phyloP scores from a whole-genome alignment of 2,888 invertebrate species.

The Eupithecia inturbata region DNA sequence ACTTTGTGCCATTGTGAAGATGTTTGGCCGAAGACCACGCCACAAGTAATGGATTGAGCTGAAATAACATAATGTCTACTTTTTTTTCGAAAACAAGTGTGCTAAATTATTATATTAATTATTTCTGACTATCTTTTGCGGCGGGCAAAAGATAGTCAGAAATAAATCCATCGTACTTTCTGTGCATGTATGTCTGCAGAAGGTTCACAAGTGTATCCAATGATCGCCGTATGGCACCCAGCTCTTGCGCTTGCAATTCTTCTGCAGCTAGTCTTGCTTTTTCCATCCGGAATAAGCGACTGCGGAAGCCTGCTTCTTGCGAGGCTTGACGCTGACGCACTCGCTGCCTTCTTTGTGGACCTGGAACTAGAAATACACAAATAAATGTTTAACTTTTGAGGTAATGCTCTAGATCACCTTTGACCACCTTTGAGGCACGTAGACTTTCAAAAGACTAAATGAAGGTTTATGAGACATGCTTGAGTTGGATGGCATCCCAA shows the following conservation, averaged over 20 bases:
- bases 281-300: conserved; percentile 2
- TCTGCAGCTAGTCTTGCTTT: not conserved
- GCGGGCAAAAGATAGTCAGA: not conserved
- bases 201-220: not conserved
- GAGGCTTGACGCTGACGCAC: not conserved
- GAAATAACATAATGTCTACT: not conserved
- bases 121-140: too few species aligned
- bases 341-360: conserved; percentile 4
- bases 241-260: not conserved
- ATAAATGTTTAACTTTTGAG: not conserved
- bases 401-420: too few species aligned
- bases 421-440: too few species aligned
- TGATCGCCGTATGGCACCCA: not conserved
- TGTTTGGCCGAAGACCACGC: not conserved
- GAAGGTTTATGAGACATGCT: too few species aligned
- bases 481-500: too few species aligned
- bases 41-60: not conserved
- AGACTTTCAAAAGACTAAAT: too few species aligned
- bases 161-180: not conserved
- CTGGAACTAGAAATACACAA: not conserved
- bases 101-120: too few species aligned
- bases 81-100: too few species aligned
- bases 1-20: not conserved
- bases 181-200: not conserved
- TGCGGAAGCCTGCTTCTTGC: not conserved